Evolutionary conservation across 1,140 invertebrate species (phyloP).

Genomic region (Ridgeia piscesae): DNA sequence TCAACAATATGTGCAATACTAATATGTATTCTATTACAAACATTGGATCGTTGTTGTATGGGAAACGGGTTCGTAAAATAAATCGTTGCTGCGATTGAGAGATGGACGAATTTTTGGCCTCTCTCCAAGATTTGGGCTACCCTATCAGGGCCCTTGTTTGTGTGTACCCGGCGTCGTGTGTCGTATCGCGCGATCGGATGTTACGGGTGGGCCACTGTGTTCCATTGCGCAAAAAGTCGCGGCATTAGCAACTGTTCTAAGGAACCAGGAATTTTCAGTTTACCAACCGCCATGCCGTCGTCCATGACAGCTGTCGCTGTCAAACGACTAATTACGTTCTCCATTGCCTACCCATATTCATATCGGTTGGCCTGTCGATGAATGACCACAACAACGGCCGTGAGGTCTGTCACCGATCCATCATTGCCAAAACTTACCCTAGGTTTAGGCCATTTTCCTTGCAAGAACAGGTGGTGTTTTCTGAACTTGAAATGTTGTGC

Average conservation of each 20-base stretch:
- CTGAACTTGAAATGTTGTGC: no score
- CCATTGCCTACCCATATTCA: background rate
- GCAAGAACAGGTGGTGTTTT: background rate
- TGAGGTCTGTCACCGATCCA: background rate
- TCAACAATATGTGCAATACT: background rate
- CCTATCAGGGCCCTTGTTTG: background rate
- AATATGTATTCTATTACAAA: background rate
- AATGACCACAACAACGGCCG: background rate
- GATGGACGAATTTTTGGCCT: background rate
- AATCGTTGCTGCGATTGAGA: background rate
- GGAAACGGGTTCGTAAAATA: background rate
- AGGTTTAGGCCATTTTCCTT: background rate
- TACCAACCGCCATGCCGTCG: background rate
- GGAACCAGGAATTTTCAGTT: background rate
- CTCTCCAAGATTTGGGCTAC: background rate
- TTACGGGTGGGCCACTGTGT: background rate
- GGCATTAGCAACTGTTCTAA: background rate
- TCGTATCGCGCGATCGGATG: background rate
- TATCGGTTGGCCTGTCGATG: background rate
- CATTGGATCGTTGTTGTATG: background rate
- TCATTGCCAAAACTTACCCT: background rate
- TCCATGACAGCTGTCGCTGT: constrained; percentile 3
- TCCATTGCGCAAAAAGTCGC: background rate
- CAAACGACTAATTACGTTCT: background rate
- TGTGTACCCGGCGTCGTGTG: background rate